Evolutionary conservation across 2,113 vertebrate species (phyloP).

Genomic region (Morone saxatilis): DNA sequence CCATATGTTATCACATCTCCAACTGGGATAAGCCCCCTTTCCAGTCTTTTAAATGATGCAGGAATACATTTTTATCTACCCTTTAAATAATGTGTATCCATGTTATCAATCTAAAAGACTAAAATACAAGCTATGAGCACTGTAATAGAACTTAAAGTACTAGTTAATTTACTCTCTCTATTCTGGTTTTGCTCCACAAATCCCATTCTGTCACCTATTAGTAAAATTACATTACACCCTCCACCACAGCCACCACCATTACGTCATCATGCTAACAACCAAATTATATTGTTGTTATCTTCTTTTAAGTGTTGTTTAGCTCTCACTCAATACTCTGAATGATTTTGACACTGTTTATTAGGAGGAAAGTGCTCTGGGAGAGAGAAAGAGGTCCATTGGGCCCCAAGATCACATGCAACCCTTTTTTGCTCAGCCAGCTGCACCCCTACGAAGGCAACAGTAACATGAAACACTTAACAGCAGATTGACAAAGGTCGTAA

Average conservation of each 20-base stretch:
- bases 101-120: not conserved
- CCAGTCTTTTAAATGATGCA: slow-evolving; percentile 41
- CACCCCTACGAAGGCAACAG: slow-evolving; percentile 62
- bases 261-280: not conserved
- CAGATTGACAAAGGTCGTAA: slow-evolving; percentile 76
- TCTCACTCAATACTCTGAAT: not conserved
- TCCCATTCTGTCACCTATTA: not conserved
- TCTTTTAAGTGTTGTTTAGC: slow-evolving; percentile 21
- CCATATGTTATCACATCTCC: slow-evolving; percentile 60
- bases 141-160: not conserved
- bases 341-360: slow-evolving; percentile 48
- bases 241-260: not conserved
- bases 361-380: slow-evolving; percentile 16
- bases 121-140: not conserved
- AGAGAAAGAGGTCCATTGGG: slow-evolving; percentile 26
- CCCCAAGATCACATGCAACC: slow-evolving; percentile 52
- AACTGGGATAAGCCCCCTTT: slow-evolving; percentile 48
- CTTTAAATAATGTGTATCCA: slow-evolving; percentile 12
- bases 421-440: slow-evolving; percentile 73
- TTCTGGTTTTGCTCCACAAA: not conserved
- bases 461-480: slow-evolving; percentile 81
- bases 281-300: slow-evolving; percentile 5
- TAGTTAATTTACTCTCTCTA: not conserved
- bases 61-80: not conserved
- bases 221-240: not conserved